Evolutionary conservation across 2,888 invertebrate genomes (phyloP).

Genomic region (Nowickia ferox): DNA sequence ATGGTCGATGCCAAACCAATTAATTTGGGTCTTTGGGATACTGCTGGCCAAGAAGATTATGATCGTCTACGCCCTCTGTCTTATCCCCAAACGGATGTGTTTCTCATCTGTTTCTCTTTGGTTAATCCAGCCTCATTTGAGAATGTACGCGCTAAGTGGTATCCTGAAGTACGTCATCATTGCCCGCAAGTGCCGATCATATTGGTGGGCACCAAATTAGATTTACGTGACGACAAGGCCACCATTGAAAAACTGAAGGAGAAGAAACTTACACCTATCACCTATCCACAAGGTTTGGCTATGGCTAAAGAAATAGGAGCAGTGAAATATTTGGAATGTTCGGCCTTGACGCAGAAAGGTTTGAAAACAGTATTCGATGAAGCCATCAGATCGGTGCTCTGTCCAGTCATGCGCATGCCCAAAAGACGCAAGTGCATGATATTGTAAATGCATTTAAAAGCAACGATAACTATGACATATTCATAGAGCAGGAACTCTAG

Average conservation of each 20-base stretch:
- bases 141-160: slow-evolving; percentile 82
- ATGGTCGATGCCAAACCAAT: slow-evolving; percentile 82
- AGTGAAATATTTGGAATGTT: slow-evolving; percentile 81
- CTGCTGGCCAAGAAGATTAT: slow-evolving; percentile 82
- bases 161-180: slow-evolving; percentile 82
- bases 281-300: slow-evolving; percentile 82
- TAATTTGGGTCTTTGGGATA: slow-evolving; percentile 82
- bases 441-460: slow-evolving; percentile 73
- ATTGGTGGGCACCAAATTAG: slow-evolving; percentile 81
- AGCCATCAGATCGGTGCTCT: slow-evolving; percentile 81
- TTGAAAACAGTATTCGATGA: slow-evolving; percentile 82
- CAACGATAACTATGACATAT: slow-evolving; percentile 8
- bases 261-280: slow-evolving; percentile 81
- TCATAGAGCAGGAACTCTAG: slow-evolving; percentile 51
- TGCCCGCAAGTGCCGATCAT: slow-evolving; percentile 82
- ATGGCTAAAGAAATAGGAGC: slow-evolving; percentile 82
- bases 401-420: slow-evolving; percentile 79
- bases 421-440: slow-evolving; percentile 77
- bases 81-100: slow-evolving; percentile 82
- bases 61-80: slow-evolving; percentile 81
- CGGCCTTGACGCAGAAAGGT: slow-evolving; percentile 81
- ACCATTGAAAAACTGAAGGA: slow-evolving; percentile 82
- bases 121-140: slow-evolving; percentile 82
- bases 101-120: slow-evolving; percentile 81
- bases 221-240: slow-evolving; percentile 81